These are phyloP conservation scores for Threskiornis aethiopicus DNA, from an alignment of 2,797 vertebrate species.

Conservation along the genomic window DNA sequence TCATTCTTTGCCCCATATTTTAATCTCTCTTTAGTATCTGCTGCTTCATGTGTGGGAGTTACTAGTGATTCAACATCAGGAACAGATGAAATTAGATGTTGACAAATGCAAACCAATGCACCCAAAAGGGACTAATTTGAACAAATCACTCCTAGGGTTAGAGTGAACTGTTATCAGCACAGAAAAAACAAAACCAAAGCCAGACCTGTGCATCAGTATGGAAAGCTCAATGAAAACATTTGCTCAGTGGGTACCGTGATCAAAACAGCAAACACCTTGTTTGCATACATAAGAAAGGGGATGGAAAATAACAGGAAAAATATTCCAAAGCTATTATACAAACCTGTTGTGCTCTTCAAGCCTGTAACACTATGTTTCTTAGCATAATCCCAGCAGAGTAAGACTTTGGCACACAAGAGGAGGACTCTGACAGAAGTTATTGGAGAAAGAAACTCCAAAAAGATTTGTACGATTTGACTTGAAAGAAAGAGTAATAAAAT, in stretches of 20 bases:
- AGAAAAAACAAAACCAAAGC: not conserved
- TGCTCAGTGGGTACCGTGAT: not conserved
- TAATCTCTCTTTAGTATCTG: not conserved
- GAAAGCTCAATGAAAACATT: not conserved
- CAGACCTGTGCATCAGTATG: not conserved
- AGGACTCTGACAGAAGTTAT: not conserved
- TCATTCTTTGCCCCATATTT: not conserved
- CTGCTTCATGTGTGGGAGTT: not conserved
- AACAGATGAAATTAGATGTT: not conserved
- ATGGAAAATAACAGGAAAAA: not conserved
- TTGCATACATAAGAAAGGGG: not conserved
- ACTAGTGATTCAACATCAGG: not conserved
- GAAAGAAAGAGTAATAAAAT: not conserved
- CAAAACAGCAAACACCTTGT: conserved; percentile 2
- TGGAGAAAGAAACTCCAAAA: not conserved
- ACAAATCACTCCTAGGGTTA: not conserved
- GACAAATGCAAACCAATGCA: not conserved
- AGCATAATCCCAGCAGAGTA: not conserved
- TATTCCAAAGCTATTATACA: conserved; percentile 3
- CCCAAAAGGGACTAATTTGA: not conserved
- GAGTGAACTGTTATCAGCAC: not conserved
- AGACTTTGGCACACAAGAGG: not conserved
- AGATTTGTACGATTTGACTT: not conserved
- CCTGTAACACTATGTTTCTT: not conserved
- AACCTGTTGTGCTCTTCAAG: not conserved